These are phyloP conservation scores for Drosophila tristis DNA, from an alignment of 1,140 invertebrate genomes.

Conservation along the genomic window DNA sequence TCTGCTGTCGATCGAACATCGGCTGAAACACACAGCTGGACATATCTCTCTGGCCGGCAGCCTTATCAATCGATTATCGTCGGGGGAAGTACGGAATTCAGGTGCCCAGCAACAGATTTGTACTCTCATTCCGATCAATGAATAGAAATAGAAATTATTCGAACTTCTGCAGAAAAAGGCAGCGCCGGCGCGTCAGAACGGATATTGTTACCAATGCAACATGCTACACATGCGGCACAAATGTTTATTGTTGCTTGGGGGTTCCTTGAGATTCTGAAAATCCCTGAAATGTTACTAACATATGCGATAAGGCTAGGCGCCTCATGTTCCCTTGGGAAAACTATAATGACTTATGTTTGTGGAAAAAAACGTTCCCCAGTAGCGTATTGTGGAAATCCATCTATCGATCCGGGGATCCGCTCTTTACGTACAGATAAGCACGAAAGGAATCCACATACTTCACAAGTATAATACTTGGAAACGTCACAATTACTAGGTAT, in stretches of 20 bases:
- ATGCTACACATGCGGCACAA: slow-evolving; percentile 38
- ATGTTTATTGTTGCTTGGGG: slow-evolving; percentile 7
- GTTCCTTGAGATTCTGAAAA: slow-evolving; percentile 47
- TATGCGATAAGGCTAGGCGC: slow-evolving; percentile 25
- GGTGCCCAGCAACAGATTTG: slow-evolving; percentile 40
- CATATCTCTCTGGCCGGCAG: slow-evolving; percentile 25
- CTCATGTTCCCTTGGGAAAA: no score
- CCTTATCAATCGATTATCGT: slow-evolving; percentile 22
- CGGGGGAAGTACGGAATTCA: slow-evolving; percentile 38
- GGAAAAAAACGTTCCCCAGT: no score
- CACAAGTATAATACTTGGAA: no score
- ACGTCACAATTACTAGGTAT: no score
- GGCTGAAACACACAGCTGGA: slow-evolving; percentile 12
- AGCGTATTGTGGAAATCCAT: no score
- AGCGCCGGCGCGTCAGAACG: no score
- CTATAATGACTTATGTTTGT: no score
- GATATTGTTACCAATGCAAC: not conserved
- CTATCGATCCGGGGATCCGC: no score
- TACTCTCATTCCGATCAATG: not conserved
- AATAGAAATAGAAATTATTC: no score
- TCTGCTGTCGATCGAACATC: slow-evolving; percentile 47
- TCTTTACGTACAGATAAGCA: no score
- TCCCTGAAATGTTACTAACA: slow-evolving; percentile 27
- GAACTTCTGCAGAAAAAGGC: no score
- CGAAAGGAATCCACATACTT: no score